A percentile compares a stretch with the other conserved stretches of the same genome.
These are phyloP conservation scores for Abramis brama DNA, from an alignment of 2,113 vertebrate genomes.

Conservation along the genomic window DNA sequence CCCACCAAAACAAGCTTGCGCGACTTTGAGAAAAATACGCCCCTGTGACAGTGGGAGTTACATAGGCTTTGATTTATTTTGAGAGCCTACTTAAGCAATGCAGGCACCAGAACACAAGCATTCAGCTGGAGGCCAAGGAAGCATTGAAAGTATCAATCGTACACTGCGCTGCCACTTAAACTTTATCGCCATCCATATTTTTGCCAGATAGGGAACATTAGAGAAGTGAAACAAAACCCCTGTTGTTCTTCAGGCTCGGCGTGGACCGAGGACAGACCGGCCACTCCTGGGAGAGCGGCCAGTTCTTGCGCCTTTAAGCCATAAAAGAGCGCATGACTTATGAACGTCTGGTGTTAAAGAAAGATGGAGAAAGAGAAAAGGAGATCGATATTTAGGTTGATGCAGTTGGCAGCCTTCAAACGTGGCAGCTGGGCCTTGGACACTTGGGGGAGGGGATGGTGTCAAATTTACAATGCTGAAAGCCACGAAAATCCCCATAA, in stretches of 20 bases:
- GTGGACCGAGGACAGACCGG: not conserved
- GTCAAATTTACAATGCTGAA: conserved; percentile 57
- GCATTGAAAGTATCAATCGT: conserved; percentile 44
- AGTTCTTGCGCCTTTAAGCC: conserved; percentile 46
- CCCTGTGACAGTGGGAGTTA: not conserved
- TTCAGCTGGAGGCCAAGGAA: conserved; percentile 33
- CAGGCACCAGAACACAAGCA: conserved; percentile 24
- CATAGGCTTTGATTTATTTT: conserved; percentile 36
- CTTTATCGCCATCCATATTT: conserved; percentile 38
- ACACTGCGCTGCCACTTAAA: conserved; percentile 28
- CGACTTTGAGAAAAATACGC: conserved; percentile 14
- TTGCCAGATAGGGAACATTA: conserved; percentile 21
- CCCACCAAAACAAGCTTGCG: conserved; percentile 1
- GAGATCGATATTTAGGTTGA: conserved; percentile 62
- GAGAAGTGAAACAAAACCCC: not conserved
- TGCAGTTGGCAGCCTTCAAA: conserved; percentile 62
- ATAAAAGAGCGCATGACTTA: conserved; percentile 60
- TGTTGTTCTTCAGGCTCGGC: not conserved
- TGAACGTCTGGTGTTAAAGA: conserved; percentile 54
- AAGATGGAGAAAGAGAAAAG: conserved; percentile 51
- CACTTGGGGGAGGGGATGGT: conserved; percentile 43
- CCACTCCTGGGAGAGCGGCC: not conserved
- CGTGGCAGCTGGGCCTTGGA: conserved; percentile 50
- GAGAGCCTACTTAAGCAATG: conserved; percentile 21
- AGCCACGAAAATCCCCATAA: conserved; percentile 58